Conservation (phyloP, 2,797 vertebrate genomes). For the Enteromius radiatus region DNA sequence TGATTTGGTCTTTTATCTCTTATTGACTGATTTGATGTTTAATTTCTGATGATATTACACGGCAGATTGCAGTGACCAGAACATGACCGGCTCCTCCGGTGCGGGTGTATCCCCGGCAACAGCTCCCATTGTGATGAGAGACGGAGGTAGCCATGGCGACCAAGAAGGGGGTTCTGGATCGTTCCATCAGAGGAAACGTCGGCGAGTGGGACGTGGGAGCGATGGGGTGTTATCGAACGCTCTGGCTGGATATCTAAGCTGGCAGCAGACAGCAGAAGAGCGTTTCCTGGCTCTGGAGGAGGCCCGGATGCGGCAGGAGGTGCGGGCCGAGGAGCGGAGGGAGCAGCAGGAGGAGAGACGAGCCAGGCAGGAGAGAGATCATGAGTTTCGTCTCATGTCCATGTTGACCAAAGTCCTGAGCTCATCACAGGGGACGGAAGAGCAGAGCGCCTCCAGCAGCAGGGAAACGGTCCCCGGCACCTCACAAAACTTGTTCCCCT, state of each 20-base stretch:
- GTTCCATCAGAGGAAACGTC: slow-evolving; percentile 76
- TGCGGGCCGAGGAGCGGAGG: slow-evolving; percentile 81
- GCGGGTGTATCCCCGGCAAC: slow-evolving; percentile 68
- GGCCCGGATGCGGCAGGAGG: slow-evolving; percentile 78
- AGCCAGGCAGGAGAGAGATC: slow-evolving; percentile 81
- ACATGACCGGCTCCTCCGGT: slow-evolving; percentile 70
- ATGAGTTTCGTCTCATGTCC: slow-evolving; percentile 84
- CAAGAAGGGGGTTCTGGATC: slow-evolving; percentile 51
- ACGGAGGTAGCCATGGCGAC: slow-evolving; percentile 56
- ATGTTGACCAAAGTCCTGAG: slow-evolving; percentile 81
- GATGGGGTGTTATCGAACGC: slow-evolving; percentile 71
- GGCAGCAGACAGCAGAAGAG: slow-evolving; percentile 78
- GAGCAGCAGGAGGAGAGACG: slow-evolving; percentile 83
- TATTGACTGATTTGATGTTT: not conserved
- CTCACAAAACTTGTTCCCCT: slow-evolving; percentile 55
- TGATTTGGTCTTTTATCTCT: not conserved
- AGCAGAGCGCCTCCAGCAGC: slow-evolving; percentile 30
- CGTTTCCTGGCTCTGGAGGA: slow-evolving; percentile 83
- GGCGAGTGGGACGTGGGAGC: slow-evolving; percentile 69
- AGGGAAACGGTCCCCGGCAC: not conserved
- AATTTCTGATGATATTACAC: not conserved
- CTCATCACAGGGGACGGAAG: slow-evolving; percentile 59
- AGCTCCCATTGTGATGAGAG: slow-evolving; percentile 57
- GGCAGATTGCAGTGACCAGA: slow-evolving; percentile 83
- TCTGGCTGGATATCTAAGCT: slow-evolving; percentile 78